Base-by-base conservation (phyloP, 35 echinoderm and acorn worm genomes). In the Anneissia japonica region DNA sequence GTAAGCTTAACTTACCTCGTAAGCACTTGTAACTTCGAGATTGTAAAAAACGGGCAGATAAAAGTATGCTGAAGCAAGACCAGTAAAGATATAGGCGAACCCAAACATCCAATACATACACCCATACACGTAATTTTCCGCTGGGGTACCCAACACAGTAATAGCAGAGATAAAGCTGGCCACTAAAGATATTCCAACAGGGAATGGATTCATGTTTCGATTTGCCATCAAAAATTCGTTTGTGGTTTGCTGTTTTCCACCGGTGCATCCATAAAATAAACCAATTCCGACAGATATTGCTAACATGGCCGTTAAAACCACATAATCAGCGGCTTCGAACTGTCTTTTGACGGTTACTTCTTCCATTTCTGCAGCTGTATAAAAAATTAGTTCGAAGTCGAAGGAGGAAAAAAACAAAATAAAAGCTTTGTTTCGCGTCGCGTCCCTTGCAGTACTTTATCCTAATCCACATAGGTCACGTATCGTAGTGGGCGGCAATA, bases 161-260 rank as follows among this genome's bases (percentile, higher is more conserved):
- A 92, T 83, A 21, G 90, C 90, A 0, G 90, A 92, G 6, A 92
- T 92, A 39, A 92, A 92, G 39, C 84, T 87, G n/a, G 90, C 90
- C 38, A 87, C 85, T 45, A 92, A 36, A 29, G 90, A 92, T 85
- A 92, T 92, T 11, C 84, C 84, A 19, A 92, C 90, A 3, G 90
- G 90, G 72, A 92, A 76, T n/a, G 90, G 29, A 73, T 74, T 87
- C 90, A 92, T 92, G 85, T 79, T 46, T 3, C 79, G 33, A 86
- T 92, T 85, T 9, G 90, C 90, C 30, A 92, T 80, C 17, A 92
- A 80, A 46, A 92, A 92, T 38, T 92, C 90, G n/a, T 81, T 81
- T 36, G 90, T 82, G 0, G 90, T 92, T 31, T 79, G 75, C 46
- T 92, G 90, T 35, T 92, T 92, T 0, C 90, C 90, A 26, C 90